phyloP scores from a whole-genome alignment of 2,113 vertebrate species.

The Eonycteris spelaea region DNA sequence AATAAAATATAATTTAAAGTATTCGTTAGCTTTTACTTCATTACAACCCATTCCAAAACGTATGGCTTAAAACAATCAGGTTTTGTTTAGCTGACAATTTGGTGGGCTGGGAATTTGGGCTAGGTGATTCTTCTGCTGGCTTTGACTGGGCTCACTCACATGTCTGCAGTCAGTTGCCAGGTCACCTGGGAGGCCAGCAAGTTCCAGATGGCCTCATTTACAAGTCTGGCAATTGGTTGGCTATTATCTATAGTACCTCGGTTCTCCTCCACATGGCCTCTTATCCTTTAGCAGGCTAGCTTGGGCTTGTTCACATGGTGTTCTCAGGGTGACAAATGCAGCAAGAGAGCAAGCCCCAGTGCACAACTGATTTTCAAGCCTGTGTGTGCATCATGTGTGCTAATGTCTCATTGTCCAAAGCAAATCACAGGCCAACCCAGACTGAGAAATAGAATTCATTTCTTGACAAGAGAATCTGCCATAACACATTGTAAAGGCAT shows the following conservation, averaged over 20 bases:
- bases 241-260: not conserved
- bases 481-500: not conserved
- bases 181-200: not conserved
- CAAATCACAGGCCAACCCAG: not conserved
- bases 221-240: not conserved
- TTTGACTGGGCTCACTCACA: not conserved
- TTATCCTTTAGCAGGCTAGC: not conserved
- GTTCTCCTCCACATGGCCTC: not conserved
- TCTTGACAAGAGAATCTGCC: not conserved
- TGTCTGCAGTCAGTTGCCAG: not conserved
- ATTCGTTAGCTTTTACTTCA: not conserved
- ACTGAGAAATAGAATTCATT: not conserved
- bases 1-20: conserved; percentile 10
- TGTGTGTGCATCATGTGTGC: not conserved
- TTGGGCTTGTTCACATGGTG: not conserved
- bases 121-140: not conserved
- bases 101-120: not conserved
- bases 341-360: not conserved
- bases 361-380: not conserved
- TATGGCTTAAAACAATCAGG: not conserved
- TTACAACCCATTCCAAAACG: not conserved
- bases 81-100: not conserved
- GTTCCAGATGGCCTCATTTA: not conserved
- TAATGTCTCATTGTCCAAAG: not conserved
- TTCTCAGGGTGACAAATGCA: not conserved